Conservation (phyloP, 2,113 vertebrate genomes). For the Machaerirhynchus nigripectus region DNA sequence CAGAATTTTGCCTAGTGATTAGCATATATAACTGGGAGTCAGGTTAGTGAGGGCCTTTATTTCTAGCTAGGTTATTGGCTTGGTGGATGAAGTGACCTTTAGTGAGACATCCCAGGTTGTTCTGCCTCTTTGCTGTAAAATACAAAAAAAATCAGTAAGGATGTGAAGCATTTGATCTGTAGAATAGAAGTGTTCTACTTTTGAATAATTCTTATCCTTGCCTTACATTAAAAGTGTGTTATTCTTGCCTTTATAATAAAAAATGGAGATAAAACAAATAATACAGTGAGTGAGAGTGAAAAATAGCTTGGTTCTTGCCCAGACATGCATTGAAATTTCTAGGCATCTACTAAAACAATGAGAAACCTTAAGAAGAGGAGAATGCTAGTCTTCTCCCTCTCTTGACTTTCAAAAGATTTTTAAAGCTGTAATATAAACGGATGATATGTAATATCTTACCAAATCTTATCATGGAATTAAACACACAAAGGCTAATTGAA, state of each 20-base stretch:
- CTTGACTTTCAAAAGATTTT: not conserved
- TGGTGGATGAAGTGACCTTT: not conserved
- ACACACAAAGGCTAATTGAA: not conserved
- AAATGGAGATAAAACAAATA: not conserved
- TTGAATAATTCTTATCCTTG: not conserved
- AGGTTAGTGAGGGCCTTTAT: not conserved
- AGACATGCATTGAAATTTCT: not conserved
- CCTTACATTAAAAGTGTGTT: not conserved
- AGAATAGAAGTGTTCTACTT: not conserved
- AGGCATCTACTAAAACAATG: not conserved
- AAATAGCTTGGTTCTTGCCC: not conserved
- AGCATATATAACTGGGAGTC: not conserved
- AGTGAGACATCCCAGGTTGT: not conserved
- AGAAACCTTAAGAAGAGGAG: not conserved
- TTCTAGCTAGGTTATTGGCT: not conserved
- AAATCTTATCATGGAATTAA: not conserved
- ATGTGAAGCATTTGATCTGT: not conserved
- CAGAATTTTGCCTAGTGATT: not conserved
- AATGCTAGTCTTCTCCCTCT: not conserved
- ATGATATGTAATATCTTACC: not conserved
- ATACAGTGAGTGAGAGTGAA: not conserved
- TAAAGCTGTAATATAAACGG: not conserved
- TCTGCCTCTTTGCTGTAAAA: not conserved
- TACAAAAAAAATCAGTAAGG: not conserved
- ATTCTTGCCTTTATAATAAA: not conserved